These are phyloP conservation scores for Hermaeophaga mercurialis DNA, from an alignment of 2,888 invertebrate species.

Conservation along the genomic window DNA sequence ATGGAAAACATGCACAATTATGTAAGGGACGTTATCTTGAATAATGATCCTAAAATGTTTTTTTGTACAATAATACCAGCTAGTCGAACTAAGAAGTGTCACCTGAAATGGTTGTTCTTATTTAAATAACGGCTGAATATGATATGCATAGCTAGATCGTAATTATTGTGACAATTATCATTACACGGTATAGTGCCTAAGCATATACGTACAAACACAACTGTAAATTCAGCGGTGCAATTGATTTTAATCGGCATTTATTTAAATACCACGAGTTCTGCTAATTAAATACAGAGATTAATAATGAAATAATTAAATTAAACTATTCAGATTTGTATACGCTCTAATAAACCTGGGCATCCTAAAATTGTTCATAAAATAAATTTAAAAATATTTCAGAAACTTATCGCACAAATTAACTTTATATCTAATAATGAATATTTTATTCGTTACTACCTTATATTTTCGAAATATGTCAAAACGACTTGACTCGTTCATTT, in stretches of 20 bases:
- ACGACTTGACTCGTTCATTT: too few species aligned
- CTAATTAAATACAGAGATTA: not conserved
- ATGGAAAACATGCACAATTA: not conserved
- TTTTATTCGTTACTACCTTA: too few species aligned
- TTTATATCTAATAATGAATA: too few species aligned
- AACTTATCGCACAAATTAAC: too few species aligned
- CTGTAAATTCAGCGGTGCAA: constrained; percentile 18
- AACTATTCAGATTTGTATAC: too few species aligned
- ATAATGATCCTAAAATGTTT: constrained; percentile 28
- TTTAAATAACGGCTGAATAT: constrained; percentile 30
- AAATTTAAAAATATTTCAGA: too few species aligned
- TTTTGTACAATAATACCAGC: constrained; percentile 20
- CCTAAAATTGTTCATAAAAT: too few species aligned
- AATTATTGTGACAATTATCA: constrained; percentile 28
- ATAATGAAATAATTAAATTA: not conserved
- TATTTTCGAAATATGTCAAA: too few species aligned
- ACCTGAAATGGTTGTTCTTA: constrained; percentile 22
- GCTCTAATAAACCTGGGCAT: too few species aligned
- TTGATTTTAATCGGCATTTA: constrained; percentile 20
- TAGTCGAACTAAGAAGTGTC: constrained; percentile 34
- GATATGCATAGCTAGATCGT: constrained; percentile 25
- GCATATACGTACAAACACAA: constrained; percentile 10
- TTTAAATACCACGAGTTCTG: constrained; percentile 2
- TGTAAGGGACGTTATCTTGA: constrained; percentile 4
- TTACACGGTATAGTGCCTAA: constrained; percentile 28